Evolutionary conservation across 2,888 invertebrate species (phyloP).

Genomic region (Noctua pronuba): DNA sequence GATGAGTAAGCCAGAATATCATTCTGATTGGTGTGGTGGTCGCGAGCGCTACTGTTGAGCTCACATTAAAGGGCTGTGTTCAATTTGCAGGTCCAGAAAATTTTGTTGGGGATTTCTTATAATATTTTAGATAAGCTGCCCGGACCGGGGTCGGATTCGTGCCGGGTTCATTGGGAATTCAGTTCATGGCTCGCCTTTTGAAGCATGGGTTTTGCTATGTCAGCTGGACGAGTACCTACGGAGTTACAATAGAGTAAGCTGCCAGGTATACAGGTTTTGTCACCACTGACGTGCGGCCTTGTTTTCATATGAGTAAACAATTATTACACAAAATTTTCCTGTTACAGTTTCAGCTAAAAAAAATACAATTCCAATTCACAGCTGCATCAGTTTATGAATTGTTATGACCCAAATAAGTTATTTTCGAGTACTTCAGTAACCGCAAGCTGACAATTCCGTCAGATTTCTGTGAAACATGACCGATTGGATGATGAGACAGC

Average conservation of each 20-base stretch:
- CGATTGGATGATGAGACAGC: constrained; percentile 29
- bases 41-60: neutral
- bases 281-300: neutral
- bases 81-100: neutral
- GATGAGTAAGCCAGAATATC: neutral
- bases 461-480: constrained; percentile 49
- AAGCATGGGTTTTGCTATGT: neutral
- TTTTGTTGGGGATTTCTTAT: too few species aligned
- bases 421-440: constrained; percentile 36
- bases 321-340: constrained; percentile 17
- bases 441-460: constrained; percentile 36
- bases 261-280: neutral
- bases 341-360: neutral
- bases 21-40: neutral
- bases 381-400: neutral
- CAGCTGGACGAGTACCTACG: neutral
- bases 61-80: neutral
- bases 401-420: constrained; percentile 51
- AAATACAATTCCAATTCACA: constrained; percentile 8
- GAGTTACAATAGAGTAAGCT: neutral
- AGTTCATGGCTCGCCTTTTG: neutral
- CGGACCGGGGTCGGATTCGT: neutral
- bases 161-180: too few species aligned
- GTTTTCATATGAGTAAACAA: neutral
- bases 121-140: neutral